A percentile compares a stretch with the other conserved stretches of the same genome.
phyloP scores from a whole-genome alignment of 53 echinoderm and acorn worm species.

The Henricia sp. region DNA sequence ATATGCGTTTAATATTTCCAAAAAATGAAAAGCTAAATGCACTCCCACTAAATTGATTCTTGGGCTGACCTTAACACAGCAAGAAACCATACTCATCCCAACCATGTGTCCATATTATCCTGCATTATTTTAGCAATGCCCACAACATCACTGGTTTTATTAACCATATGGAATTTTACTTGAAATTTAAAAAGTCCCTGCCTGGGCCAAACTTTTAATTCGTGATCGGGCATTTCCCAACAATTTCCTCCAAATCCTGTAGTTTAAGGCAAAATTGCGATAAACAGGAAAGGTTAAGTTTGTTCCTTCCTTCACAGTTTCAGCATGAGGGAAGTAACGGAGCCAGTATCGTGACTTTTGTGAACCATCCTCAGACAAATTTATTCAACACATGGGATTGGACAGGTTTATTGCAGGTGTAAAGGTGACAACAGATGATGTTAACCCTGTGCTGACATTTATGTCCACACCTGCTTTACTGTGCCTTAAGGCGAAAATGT shows the following conservation, averaged over 20 bases:
- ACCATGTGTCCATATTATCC: no score
- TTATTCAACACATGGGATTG: neutral
- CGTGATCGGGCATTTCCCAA: neutral
- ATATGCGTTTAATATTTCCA: no score
- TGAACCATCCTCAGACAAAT: neutral
- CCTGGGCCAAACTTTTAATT: neutral
- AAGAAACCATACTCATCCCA: no score
- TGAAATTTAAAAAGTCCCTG: neutral
- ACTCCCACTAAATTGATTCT: no score
- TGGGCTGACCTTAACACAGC: no score
- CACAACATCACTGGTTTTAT: neutral
- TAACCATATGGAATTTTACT: neutral
- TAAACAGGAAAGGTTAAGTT: neutral
- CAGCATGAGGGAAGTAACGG: no score
- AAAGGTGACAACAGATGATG: constrained; percentile 38
- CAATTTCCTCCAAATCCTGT: constrained; percentile 34
- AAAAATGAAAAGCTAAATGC: no score
- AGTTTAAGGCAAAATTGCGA: constrained; percentile 18
- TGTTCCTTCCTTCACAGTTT: no score
- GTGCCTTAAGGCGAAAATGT: no score
- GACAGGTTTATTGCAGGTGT: constrained; percentile 46
- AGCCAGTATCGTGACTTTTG: constrained; percentile 15
- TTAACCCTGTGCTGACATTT: neutral
- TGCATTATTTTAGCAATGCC: no score
- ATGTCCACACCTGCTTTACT: constrained; percentile 29